Evolutionary conservation across 2,113 vertebrate genomes (phyloP), one percentile per base, ranked within the genome.

Genomic region (Notothenia rossii): DNA sequence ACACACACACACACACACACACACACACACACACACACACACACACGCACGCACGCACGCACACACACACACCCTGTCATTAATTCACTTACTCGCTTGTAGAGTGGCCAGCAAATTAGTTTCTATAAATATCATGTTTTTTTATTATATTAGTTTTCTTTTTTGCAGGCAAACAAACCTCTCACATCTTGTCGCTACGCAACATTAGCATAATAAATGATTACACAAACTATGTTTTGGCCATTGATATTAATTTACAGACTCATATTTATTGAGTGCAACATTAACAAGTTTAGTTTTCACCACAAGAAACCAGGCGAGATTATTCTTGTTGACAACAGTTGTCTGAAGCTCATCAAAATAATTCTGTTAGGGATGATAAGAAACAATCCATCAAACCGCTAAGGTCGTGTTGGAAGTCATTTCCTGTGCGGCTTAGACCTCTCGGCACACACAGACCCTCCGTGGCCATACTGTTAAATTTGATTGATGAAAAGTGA

Each of bases 401-500:
- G 77, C 71, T 58, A 71, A 77, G 89, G 89, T 91, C 89, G 73
- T 14, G 22, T 25, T 75, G 77, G 54, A 78, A 74, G 86, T 84
- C 79, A 71, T 58, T 56, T 59, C 45, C 50, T 25, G 67, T 22
- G 54, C 22, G 15, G 54, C 54, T 63, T 61, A 58, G 56, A 54
- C 62, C 70, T 5, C 69, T 17, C 25, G 3, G 8, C 45, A 36
- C 25, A 18, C 40, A 17, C 63, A 40, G n/a, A 55, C 25, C 12
- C 36, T 40, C 36, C 56, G 4, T 13, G 20, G 61, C 49, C 74
- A 53, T 1, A 61, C 88, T 33, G 75, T 72, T 84, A 75, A 89
- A 88, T 88, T 20, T 87, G 92, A 95, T 95, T 93, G 89, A 95
- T 93, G 86, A 76, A 86, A 93, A 88, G 75, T 92, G 94, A 93